A percentile compares a stretch with the other conserved stretches of the same genome.
phyloP scores from a whole-genome alignment of 2,797 vertebrate genomes.

The Tolypeutes matacus region DNA sequence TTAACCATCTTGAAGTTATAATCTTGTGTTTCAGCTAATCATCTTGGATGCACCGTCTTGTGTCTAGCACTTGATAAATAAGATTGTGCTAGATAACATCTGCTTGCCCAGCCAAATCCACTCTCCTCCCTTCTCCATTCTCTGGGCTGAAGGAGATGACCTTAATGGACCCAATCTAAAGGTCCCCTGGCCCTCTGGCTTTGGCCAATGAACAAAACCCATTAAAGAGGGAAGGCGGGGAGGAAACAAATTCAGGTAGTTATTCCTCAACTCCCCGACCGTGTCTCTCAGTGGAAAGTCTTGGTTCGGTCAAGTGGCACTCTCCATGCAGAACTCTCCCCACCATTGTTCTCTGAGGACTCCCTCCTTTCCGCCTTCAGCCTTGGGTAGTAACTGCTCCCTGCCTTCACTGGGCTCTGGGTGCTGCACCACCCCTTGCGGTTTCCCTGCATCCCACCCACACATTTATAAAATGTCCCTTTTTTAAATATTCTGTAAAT shows the following conservation, averaged over 20 bases:
- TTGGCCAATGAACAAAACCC: not conserved
- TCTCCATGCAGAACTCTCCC: not conserved
- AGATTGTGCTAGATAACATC: not conserved
- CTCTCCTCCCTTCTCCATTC: not conserved
- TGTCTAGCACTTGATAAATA: not conserved
- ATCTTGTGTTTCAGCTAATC: not conserved
- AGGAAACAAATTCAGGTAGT: not conserved
- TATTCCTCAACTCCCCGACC: not conserved
- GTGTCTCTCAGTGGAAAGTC: not conserved
- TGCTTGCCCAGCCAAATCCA: not conserved
- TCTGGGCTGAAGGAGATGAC: no score
- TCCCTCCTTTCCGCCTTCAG: no score
- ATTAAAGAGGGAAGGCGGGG: not conserved
- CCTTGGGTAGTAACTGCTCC: not conserved
- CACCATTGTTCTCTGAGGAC: not conserved
- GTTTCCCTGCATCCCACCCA: not conserved
- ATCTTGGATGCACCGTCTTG: not conserved
- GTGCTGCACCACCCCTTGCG: accelerated
- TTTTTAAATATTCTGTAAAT: not conserved
- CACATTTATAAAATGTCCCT: not conserved
- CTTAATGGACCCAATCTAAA: not conserved
- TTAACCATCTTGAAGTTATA: not conserved
- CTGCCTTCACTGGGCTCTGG: not conserved
- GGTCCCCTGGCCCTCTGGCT: not conserved
- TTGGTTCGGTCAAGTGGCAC: not conserved